Evolutionary conservation across 2,113 vertebrate genomes (phyloP).

Genomic region (Dipodomys ordii): DNA sequence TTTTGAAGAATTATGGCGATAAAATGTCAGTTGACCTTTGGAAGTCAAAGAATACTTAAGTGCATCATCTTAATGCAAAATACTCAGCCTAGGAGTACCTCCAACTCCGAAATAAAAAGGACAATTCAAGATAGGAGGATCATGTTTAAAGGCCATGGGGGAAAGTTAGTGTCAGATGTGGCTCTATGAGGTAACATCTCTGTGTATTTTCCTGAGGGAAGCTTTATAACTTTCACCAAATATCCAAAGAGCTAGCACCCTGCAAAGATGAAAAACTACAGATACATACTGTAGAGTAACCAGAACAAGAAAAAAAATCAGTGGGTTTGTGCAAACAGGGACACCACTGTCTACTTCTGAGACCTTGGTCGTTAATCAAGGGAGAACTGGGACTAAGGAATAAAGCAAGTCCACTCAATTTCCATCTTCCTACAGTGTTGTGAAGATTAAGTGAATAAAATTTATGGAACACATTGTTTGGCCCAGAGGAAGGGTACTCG

Average conservation of each 20-base stretch:
- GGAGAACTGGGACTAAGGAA: not conserved
- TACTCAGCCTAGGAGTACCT: not conserved
- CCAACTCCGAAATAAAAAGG: not conserved
- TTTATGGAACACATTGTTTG: not conserved
- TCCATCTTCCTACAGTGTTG: not conserved
- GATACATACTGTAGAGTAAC: not conserved
- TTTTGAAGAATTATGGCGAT: conserved; percentile 42
- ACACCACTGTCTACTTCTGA: not conserved
- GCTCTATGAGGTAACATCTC: no score
- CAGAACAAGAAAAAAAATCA: not conserved
- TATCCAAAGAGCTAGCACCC: conserved; percentile 24
- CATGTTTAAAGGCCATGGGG: no score
- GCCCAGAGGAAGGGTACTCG: not conserved
- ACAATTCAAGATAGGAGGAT: no score
- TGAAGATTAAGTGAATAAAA: not conserved
- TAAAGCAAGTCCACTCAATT: not conserved
- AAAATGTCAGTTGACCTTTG: not conserved
- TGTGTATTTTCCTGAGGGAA: not conserved
- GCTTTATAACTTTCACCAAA: conserved; percentile 2
- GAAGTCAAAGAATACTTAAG: not conserved
- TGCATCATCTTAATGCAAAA: not conserved
- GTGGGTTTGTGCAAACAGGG: no score
- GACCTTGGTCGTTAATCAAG: not conserved
- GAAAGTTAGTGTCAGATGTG: no score
- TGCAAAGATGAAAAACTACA: not conserved